These are phyloP conservation scores for Gastrophryne carolinensis DNA, from an alignment of 2,797 vertebrate genomes.

Conservation along the genomic window DNA sequence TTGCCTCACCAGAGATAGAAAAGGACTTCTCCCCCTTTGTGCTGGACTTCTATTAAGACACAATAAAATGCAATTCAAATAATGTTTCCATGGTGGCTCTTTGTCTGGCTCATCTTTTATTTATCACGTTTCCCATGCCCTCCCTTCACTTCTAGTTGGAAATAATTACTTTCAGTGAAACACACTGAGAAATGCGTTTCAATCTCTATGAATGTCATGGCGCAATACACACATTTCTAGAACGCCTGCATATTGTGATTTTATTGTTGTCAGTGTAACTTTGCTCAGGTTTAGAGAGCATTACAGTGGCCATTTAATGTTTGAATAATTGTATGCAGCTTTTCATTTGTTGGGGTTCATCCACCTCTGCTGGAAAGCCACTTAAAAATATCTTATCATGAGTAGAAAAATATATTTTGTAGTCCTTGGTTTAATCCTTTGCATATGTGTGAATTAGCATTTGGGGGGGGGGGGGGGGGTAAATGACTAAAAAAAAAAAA, in stretches of 20 bases:
- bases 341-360: too few species aligned
- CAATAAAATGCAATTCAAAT: not conserved
- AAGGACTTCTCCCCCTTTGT: not conserved
- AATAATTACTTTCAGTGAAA: not conserved
- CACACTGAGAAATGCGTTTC: not conserved
- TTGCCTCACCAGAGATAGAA: not conserved
- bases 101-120: conserved; percentile 1
- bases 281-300: too few species aligned
- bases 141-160: not conserved
- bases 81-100: conserved; percentile 20
- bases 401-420: too few species aligned
- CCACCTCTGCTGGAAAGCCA: too few species aligned
- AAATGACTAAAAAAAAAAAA: too few species aligned
- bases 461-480: too few species aligned
- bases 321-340: too few species aligned
- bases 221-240: not conserved
- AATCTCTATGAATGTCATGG: not conserved
- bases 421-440: too few species aligned
- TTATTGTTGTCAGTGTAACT: not conserved
- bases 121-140: not conserved
- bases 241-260: not conserved
- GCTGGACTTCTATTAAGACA: not conserved
- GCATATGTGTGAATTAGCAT: too few species aligned
- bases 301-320: too few species aligned
- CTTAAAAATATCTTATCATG: too few species aligned